A percentile compares a stretch with the other conserved stretches of the same genome.
Conservation (phyloP, 2,888 invertebrate genomes). For the Halictus quadricinctus region DNA sequence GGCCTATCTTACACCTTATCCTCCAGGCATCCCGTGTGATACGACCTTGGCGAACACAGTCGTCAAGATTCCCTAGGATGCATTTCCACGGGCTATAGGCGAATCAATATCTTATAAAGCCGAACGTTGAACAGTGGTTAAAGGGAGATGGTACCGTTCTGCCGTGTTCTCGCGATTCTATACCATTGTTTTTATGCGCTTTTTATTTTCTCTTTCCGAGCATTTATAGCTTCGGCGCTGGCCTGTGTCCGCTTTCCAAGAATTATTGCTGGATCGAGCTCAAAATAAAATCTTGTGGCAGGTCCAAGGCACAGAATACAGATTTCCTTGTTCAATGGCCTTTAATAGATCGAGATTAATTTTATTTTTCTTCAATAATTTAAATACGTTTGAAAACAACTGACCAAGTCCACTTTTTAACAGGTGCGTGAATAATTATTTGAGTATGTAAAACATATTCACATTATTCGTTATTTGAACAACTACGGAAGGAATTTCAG, state of each 20-base stretch:
- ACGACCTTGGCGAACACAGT: not conserved
- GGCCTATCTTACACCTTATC: not conserved
- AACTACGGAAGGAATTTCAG: not conserved
- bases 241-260: too few species aligned
- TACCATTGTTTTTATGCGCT: not conserved
- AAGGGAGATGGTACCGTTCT: slow-evolving; percentile 64
- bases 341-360: not conserved
- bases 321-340: not conserved
- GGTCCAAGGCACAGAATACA: not conserved
- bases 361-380: too few species aligned
- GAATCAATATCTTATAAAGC: slow-evolving; percentile 72
- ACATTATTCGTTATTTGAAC: too few species aligned
- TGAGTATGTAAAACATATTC: too few species aligned
- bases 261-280: not conserved
- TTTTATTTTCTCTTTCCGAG: not conserved
- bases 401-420: too few species aligned
- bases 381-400: too few species aligned
- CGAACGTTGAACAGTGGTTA: slow-evolving; percentile 69
- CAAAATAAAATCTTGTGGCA: not conserved
- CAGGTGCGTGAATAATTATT: too few species aligned
- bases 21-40: slow-evolving; percentile 18
- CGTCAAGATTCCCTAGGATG: not conserved
- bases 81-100: slow-evolving; percentile 27
- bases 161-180: not conserved
- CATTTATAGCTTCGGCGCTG: not conserved